phyloP scores from a whole-genome alignment of 2,797 vertebrate species.

The Phalanger gymnotis region DNA sequence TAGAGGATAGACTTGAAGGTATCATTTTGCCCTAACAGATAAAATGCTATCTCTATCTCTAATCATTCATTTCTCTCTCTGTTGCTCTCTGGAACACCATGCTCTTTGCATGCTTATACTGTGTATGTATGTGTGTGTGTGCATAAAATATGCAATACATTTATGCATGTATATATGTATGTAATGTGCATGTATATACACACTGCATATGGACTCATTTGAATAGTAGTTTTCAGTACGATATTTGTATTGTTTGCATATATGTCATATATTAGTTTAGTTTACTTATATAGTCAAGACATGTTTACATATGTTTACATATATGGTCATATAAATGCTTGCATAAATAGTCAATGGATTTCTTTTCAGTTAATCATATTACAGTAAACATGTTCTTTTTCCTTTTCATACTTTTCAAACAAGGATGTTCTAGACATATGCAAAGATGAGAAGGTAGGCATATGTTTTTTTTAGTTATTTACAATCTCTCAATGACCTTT shows the following conservation, averaged over 20 bases:
- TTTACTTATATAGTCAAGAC: background rate
- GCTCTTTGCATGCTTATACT: background rate
- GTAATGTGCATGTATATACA: background rate
- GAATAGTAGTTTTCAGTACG: background rate
- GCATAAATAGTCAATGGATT: background rate
- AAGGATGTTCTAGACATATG: no score
- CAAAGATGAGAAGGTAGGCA: no score
- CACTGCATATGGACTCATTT: background rate
- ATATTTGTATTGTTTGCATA: background rate
- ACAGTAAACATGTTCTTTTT: background rate
- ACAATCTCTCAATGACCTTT: no score
- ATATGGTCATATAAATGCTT: background rate
- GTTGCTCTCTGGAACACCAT: background rate
- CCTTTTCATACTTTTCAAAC: no score
- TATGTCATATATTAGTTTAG: background rate
- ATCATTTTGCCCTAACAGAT: background rate
- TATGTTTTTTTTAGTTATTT: no score
- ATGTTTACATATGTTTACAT: background rate
- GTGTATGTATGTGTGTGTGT: background rate
- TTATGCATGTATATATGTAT: background rate
- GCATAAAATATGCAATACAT: background rate
- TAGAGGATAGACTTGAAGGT: background rate
- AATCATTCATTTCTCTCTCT: background rate
- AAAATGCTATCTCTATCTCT: background rate
- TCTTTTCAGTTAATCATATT: background rate